Percentiles rank a stretch among this genome's conserved stretches.
These are phyloP conservation scores for Choristoneura fumiferana DNA, from an alignment of 1,140 invertebrate species.

Conservation along the genomic window DNA sequence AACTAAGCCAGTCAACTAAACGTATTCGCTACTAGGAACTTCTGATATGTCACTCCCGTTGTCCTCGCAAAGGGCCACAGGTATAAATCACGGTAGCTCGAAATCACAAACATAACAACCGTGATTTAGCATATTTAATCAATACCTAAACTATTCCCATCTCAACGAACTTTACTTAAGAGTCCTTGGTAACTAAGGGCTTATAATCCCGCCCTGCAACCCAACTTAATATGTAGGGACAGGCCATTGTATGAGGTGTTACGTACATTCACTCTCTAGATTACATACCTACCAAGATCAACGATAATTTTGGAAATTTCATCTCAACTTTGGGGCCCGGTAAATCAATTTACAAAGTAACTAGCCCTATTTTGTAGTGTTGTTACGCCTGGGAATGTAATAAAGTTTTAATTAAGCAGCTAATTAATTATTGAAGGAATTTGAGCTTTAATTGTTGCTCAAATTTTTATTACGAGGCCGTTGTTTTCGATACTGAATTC, in stretches of 20 bases:
- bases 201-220: conserved; percentile 4
- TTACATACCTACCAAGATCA: conserved; percentile 9
- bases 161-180: conserved; percentile 7
- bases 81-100: not conserved
- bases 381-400: no score
- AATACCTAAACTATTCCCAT: conserved; percentile 8
- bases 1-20: no score
- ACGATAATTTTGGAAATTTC: conserved; percentile 12
- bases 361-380: no score
- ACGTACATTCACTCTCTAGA: conserved; percentile 1
- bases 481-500: no score
- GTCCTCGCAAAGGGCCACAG: not conserved
- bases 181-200: conserved; percentile 8
- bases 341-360: not conserved
- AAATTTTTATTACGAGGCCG: no score
- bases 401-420: no score
- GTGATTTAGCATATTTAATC: conserved; percentile 13
- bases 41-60: no score
- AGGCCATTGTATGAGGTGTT: conserved; percentile 15
- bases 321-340: not conserved
- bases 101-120: not conserved
- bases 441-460: no score
- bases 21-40: no score
- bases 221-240: conserved; percentile 11
- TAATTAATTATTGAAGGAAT: no score